Conservation (phyloP, 2,797 vertebrate species). For the Pagetopsis macropterus region DNA sequence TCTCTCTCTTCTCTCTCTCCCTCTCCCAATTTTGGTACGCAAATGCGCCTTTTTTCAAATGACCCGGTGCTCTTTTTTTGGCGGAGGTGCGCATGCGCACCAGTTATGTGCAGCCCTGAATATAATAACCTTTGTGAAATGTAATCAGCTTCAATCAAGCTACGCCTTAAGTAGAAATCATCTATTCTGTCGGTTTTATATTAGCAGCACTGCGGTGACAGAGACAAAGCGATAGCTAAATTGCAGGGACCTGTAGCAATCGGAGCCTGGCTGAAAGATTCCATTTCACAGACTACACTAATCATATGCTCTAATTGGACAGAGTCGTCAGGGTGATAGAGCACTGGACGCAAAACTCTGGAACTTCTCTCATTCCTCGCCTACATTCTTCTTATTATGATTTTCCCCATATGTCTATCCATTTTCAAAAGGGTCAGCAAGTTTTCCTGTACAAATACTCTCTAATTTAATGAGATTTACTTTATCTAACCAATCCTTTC, state of each 20-base stretch:
- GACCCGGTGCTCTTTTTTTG: no score
- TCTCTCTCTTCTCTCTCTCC: no score
- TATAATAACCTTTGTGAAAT: constrained; percentile 58
- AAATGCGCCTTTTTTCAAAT: no score
- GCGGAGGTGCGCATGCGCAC: no score
- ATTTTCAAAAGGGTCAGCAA: constrained; percentile 55
- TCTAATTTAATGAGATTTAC: constrained; percentile 54
- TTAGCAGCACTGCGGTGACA: constrained; percentile 66
- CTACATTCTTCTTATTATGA: constrained; percentile 25
- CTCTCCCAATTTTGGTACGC: no score
- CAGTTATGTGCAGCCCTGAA: constrained; percentile 11
- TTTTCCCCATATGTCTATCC: not conserved
- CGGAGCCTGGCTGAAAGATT: constrained; percentile 70
- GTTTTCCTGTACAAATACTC: constrained; percentile 36
- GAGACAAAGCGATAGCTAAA: constrained; percentile 74
- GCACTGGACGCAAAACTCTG: constrained; percentile 30
- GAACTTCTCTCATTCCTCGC: constrained; percentile 30
- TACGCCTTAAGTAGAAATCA: constrained; percentile 73
- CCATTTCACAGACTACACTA: constrained; percentile 69
- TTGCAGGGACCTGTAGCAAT: constrained; percentile 70
- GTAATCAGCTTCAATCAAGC: constrained; percentile 77
- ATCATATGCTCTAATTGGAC: constrained; percentile 80
- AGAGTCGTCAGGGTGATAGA: constrained; percentile 60
- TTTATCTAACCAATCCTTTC: constrained; percentile 36
- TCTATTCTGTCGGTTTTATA: constrained; percentile 68